Evolutionary conservation across 2,797 vertebrate genomes (phyloP).

Genomic region (Pterois miles): DNA sequence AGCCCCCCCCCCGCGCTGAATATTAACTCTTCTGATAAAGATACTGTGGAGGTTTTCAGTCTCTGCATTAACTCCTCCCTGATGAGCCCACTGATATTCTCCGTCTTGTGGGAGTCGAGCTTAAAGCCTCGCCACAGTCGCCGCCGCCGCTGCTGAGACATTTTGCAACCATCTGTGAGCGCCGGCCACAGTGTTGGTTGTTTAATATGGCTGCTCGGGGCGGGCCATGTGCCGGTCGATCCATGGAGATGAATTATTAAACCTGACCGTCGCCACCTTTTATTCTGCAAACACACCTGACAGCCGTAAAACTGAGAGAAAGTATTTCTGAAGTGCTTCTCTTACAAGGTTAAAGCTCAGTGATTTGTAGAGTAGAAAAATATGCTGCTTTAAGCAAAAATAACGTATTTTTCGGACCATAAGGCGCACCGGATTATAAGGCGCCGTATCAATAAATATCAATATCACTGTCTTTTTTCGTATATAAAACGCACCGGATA

Average conservation of each 20-base stretch:
- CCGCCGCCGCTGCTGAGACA: slow-evolving; percentile 44
- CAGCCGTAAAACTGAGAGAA: not conserved
- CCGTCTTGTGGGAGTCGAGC: slow-evolving; percentile 16
- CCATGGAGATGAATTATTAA: not conserved
- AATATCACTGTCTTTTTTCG: too few relatives aligned
- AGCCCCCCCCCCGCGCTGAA: not conserved
- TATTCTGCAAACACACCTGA: not conserved
- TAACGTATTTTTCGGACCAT: too few relatives aligned
- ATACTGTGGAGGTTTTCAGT: not conserved
- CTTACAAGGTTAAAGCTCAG: too few relatives aligned
- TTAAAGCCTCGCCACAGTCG: slow-evolving; percentile 1
- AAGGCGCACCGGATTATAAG: too few relatives aligned
- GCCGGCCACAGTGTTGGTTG: slow-evolving; percentile 8
- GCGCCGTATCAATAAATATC: too few relatives aligned
- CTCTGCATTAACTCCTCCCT: not conserved
- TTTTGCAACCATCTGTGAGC: slow-evolving; percentile 48
- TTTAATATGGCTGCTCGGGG: slow-evolving; percentile 27
- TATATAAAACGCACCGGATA: too few relatives aligned
- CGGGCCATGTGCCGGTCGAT: not conserved
- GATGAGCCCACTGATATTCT: not conserved
- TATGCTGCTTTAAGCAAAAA: too few relatives aligned
- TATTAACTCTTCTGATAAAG: slow-evolving; percentile 1
- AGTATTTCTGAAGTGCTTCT: too few relatives aligned
- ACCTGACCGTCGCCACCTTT: not conserved
- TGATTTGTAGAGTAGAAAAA: too few relatives aligned